A percentile compares a stretch with the other conserved stretches of the same genome.
phyloP scores from a whole-genome alignment of 2,888 invertebrate genomes.

The Drosophila limbata region DNA sequence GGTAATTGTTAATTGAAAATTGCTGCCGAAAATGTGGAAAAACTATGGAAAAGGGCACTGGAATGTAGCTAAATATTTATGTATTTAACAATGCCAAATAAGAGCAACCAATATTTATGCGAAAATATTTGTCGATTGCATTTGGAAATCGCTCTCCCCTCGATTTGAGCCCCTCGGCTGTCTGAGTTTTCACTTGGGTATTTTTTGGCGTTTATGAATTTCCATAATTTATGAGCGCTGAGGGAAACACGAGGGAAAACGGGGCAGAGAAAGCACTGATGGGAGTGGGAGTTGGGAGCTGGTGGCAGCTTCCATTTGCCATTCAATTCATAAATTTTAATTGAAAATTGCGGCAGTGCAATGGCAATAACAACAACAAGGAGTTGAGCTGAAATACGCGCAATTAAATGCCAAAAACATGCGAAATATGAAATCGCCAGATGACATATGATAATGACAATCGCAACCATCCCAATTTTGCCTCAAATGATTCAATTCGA shows the following conservation, averaged over 20 bases:
- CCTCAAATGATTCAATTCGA: slow-evolving; percentile 44
- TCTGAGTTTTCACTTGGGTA: slow-evolving; percentile 10
- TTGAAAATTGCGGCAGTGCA: slow-evolving; percentile 68
- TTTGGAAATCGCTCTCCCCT: slow-evolving; percentile 11
- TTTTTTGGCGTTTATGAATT: slow-evolving; percentile 52
- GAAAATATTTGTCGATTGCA: slow-evolving; percentile 41
- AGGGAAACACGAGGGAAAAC: slow-evolving; percentile 9
- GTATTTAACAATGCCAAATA: slow-evolving; percentile 72
- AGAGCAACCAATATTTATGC: slow-evolving; percentile 62
- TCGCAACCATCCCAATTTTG: not conserved
- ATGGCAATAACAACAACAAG: slow-evolving; percentile 3
- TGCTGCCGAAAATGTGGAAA: slow-evolving; percentile 39
- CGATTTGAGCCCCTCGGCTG: not conserved
- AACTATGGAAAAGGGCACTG: slow-evolving; percentile 15
- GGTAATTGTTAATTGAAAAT: slow-evolving; percentile 79
- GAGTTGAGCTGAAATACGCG: slow-evolving; percentile 36
- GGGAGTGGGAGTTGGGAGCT: slow-evolving; percentile 17
- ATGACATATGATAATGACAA: slow-evolving; percentile 51
- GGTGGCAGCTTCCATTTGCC: slow-evolving; percentile 35
- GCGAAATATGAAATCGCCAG: slow-evolving; percentile 35
- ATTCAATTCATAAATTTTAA: slow-evolving; percentile 76
- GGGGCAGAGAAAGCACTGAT: slow-evolving; percentile 19
- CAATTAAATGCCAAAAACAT: slow-evolving; percentile 71
- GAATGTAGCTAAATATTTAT: slow-evolving; percentile 71
- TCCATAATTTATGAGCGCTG: slow-evolving; percentile 67